phyloP scores from a whole-genome alignment of 1,140 invertebrate species.

The Scaptomyza hsui region DNA sequence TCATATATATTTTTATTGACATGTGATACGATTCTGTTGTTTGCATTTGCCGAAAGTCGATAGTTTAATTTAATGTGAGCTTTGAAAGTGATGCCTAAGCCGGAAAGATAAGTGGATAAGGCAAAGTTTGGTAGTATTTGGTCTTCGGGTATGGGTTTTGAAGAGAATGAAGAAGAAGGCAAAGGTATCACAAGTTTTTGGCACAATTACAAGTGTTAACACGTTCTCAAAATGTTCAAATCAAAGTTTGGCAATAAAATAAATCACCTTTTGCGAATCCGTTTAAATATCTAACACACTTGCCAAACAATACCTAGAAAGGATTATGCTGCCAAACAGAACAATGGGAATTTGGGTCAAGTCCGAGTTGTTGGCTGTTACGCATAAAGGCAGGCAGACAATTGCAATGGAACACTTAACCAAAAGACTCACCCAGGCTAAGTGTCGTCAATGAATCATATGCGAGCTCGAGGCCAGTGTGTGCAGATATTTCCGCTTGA shows the following conservation, averaged over 20 bases:
- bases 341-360: slow-evolving; percentile 66
- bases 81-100: background rate
- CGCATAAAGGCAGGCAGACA: slow-evolving; percentile 34
- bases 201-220: background rate
- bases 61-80: background rate
- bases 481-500: slow-evolving; percentile 85
- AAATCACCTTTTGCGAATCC: background rate
- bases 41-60: slow-evolving; percentile 7
- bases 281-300: background rate
- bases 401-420: slow-evolving; percentile 57
- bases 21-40: slow-evolving; percentile 8
- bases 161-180: too few relatives aligned
- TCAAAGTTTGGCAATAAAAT: slow-evolving; percentile 2
- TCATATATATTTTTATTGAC: slow-evolving; percentile 14
- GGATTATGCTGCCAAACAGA: background rate
- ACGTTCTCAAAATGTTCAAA: background rate
- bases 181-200: too few relatives aligned
- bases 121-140: too few relatives aligned
- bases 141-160: too few relatives aligned
- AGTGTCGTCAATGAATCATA: slow-evolving; percentile 86
- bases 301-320: background rate
- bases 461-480: slow-evolving; percentile 87
- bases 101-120: background rate
- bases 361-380: slow-evolving; percentile 34
- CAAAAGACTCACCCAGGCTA: slow-evolving; percentile 84